Base-by-base conservation (phyloP, 2,113 vertebrate genomes). In the Pandion haliaetus region DNA sequence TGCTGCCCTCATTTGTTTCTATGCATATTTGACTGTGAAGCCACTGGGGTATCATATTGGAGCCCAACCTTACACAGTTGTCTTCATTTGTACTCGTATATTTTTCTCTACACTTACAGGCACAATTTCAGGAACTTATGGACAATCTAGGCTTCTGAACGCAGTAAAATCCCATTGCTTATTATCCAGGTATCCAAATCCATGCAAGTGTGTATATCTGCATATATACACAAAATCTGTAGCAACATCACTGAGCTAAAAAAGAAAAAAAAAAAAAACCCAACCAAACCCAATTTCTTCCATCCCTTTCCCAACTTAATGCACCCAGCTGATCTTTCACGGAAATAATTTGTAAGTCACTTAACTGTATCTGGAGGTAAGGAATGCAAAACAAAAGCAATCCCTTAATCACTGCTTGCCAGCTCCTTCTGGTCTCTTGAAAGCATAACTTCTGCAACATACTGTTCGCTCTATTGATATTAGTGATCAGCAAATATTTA, bases 201-300 rank as follows among this genome's bases (percentile, higher is more conserved):
- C 91, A 95, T 95, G 88, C 91, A 97, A 8, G 34, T 86, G 82
- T 95, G 50, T 81, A 81, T 36, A 87, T 65, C 84, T 76, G 89
- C 54, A 57, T 36, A 82, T 49, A 87, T 59, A 94, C 86, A 95
- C 90, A 74, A 81, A 71, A 77, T 32, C 52, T 40, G 44, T 40
- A 94, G 84, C 78, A 79, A 80, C 31, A 5, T 72, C 36, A 80
- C 66, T 66, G 78, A 89, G n/a, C 73, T 83, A 45, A 62, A 52
- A 19, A 52, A 67, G 32, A 38, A 81, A 40, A 29, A 9, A 19
- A 88, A 23, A 74, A 14, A 50, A 25, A 13, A 21, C 24, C 8
- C 19, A 8, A 45, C 5, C 1, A 36, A 6, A 8, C 55, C 12
- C 34, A 32, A 2, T 38, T 62, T 45, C n/a, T 69, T 65, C 88